Percentiles rank a stretch among this genome's conserved stretches.
These are phyloP conservation scores for Tympanuchus pallidicinctus DNA, from an alignment of 2,113 vertebrate genomes.

Conservation along the genomic window DNA sequence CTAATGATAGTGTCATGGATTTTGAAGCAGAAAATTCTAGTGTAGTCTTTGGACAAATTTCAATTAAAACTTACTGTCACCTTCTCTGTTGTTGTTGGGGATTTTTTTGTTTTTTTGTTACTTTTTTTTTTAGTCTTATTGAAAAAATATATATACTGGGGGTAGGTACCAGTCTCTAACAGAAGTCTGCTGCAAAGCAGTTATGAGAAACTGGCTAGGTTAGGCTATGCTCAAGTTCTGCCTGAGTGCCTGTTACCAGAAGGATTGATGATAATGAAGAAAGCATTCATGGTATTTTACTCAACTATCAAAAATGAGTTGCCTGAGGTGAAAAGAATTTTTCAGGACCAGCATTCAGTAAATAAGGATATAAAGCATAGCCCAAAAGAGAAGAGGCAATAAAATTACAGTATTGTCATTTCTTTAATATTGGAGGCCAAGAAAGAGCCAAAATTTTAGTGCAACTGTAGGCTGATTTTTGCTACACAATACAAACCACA, in stretches of 20 bases:
- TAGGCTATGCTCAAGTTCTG: conserved; percentile 18
- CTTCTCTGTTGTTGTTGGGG: not conserved
- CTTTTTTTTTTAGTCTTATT: not conserved
- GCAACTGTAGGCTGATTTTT: conserved; percentile 10
- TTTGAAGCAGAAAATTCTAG: not conserved
- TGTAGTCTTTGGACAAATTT: not conserved
- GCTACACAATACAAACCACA: not conserved
- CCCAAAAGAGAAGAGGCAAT: conserved; percentile 33
- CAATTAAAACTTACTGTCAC: not conserved
- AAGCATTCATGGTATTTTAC: conserved; percentile 55
- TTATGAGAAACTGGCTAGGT: conserved; percentile 9
- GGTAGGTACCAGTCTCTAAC: not conserved
- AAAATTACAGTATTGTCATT: conserved; percentile 46
- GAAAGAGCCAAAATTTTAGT: conserved; percentile 35
- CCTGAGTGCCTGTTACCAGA: conserved; percentile 22
- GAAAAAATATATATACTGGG: not conserved
- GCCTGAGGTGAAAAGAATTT: conserved; percentile 57
- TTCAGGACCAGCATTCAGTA: conserved; percentile 52
- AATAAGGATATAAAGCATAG: conserved; percentile 57
- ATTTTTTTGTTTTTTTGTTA: no score
- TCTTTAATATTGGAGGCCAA: conserved; percentile 37
- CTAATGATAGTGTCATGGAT: not conserved
- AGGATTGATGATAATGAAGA: conserved; percentile 66
- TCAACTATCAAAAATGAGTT: conserved; percentile 61
- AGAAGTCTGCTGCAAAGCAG: not conserved